These are phyloP conservation scores for Danio kyathit DNA, from an alignment of 2,797 vertebrate genomes.

Conservation along the genomic window DNA sequence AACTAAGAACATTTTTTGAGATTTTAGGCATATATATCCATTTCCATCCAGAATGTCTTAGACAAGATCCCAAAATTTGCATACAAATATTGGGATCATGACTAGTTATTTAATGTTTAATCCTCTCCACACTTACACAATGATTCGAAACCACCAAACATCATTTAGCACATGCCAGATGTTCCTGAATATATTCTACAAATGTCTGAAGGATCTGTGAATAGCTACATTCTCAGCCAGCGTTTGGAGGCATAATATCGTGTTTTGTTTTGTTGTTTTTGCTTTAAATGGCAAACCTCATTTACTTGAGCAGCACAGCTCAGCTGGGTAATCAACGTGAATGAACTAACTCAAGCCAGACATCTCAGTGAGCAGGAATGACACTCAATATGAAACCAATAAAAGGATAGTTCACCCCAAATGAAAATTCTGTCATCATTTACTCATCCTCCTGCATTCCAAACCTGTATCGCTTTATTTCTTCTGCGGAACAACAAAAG, in stretches of 20 bases:
- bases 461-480: conserved; percentile 11
- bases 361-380: not conserved
- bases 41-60: too few species aligned
- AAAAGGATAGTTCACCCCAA: conserved; percentile 9
- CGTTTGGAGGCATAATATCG: not conserved
- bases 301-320: conserved; percentile 6
- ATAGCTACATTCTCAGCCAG: not conserved
- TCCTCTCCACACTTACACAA: not conserved
- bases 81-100: too few species aligned
- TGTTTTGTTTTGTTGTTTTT: not conserved
- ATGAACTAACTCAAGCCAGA: not conserved
- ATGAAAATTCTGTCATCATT: conserved; percentile 27
- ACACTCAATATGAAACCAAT: conserved; percentile 22
- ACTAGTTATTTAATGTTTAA: too few species aligned
- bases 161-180: conserved; percentile 7
- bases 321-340: conserved; percentile 9
- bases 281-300: not conserved
- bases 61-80: too few species aligned
- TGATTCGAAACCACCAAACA: not conserved
- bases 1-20: too few species aligned
- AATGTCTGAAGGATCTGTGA: not conserved
- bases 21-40: too few species aligned
- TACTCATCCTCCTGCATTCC: conserved; percentile 1
- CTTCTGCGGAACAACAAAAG: conserved; percentile 7
- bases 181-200: conserved; percentile 4